Evolutionary conservation across 2,797 vertebrate genomes (phyloP), one percentile per base, ranked within the genome.

Genomic region (Coregonus ussuriensis): DNA sequence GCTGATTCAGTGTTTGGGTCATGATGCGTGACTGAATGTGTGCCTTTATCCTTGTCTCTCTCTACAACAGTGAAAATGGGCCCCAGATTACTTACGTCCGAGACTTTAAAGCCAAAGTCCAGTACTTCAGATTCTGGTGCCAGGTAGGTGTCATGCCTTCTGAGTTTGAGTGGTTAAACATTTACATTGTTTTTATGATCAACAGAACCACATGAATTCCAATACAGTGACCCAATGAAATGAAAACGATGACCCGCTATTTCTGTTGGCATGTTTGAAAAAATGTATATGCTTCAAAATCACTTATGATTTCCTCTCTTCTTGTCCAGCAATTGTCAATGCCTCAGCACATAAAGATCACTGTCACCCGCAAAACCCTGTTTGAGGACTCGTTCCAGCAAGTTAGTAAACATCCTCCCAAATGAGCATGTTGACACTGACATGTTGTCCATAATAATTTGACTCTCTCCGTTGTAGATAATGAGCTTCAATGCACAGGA

Each of bases 361-460:
- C 94, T 0, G 97, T 98, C 74, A 91, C 94, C 85, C 97, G 98
- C 74, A 98, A 99, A 93, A 99, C 96, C 0, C 89, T 99, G 79
- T 99, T 99, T 78, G 98, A 99, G 85, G 98, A 99, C 89, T 99
- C 98, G 1, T 99, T 99, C 92, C 97, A 98, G 84, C 98, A 99
- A 96, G 98, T 99, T 91, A 71, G 88, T 31, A 31, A 52, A 31
- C 35, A 63, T 63, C 59, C 59, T 63, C n/a, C 59, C 59, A 63
- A 29, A 3, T 63, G 9, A 63, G 21, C 59, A 63, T 9, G 21
- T 11, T 63, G 21, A 25, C 59, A 63, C 59, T 63, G 59, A 25
- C 59, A 63, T 66, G 14, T 31, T 18, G 35, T 35, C 4, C 4
- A 41, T 69, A 7, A 6, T n/a, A n/a, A 69, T 69, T 69, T 41